These are phyloP conservation scores for Elanoides forficatus DNA, from an alignment of 2,113 vertebrate species.

Conservation along the genomic window DNA sequence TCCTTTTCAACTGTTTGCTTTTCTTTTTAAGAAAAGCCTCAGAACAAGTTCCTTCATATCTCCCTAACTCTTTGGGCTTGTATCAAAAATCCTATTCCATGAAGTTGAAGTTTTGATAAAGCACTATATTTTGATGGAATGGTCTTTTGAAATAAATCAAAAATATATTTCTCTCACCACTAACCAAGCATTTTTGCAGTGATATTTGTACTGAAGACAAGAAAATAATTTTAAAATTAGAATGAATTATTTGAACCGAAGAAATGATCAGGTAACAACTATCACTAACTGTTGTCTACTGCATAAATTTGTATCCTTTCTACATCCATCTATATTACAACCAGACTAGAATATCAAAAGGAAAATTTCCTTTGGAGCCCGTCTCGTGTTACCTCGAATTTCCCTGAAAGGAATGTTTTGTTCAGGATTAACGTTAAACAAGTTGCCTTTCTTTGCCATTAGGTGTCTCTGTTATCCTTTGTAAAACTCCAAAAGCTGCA, in stretches of 20 bases:
- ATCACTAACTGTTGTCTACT: background rate
- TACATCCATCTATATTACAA: background rate
- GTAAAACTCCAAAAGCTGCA: background rate
- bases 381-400: background rate
- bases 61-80: background rate
- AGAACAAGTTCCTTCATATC: background rate
- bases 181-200: background rate
- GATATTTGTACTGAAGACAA: background rate
- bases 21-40: background rate
- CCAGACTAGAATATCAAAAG: background rate
- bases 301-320: background rate
- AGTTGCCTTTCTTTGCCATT: constrained; percentile 20
- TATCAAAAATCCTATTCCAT: background rate
- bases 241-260: background rate
- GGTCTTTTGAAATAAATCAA: background rate
- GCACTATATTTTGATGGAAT: background rate
- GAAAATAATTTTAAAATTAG: background rate
- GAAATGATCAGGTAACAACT: background rate
- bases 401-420: background rate
- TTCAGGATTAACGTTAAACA: background rate
- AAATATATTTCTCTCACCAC: background rate
- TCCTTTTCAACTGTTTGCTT: background rate
- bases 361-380: background rate
- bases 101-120: background rate
- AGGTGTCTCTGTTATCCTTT: constrained; percentile 71